Percentiles rank a stretch among this genome's conserved stretches.
These are phyloP conservation scores for Rana temporaria DNA, from an alignment of 2,113 vertebrate genomes.

Conservation along the genomic window DNA sequence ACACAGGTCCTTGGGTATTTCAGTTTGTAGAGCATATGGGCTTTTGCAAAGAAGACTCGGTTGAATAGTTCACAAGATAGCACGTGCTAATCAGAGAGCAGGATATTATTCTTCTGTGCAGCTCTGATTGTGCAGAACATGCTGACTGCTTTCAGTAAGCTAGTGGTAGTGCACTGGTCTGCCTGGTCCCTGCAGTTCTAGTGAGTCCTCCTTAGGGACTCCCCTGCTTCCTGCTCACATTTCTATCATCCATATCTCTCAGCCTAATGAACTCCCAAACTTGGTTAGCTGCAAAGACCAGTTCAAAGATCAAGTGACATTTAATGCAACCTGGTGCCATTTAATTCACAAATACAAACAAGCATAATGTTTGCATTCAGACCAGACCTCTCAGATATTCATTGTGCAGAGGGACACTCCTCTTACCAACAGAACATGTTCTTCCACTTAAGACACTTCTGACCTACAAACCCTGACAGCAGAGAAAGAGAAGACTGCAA, in stretches of 20 bases:
- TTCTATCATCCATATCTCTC: slow-evolving; percentile 13
- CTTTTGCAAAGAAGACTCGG: not conserved
- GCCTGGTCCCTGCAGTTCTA: slow-evolving; percentile 15
- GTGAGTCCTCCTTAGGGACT: slow-evolving; percentile 34
- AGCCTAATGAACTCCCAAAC: slow-evolving; percentile 43
- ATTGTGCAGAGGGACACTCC: not conserved
- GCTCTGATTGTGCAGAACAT: not conserved
- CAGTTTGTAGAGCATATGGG: not conserved
- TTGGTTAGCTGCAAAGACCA: slow-evolving; percentile 22
- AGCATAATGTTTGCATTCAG: not conserved
- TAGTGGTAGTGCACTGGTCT: not conserved
- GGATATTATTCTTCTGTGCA: not conserved
- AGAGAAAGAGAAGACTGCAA: not conserved
- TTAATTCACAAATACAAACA: slow-evolving; percentile 50
- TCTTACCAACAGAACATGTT: not conserved
- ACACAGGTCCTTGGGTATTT: not conserved
- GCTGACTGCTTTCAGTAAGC: not conserved
- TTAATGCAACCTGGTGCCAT: slow-evolving; percentile 22
- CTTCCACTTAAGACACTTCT: not conserved
- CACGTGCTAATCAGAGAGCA: not conserved
- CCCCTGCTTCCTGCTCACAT: slow-evolving; percentile 13
- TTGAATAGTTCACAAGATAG: not conserved
- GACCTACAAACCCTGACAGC: not conserved
- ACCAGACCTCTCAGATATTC: not conserved
- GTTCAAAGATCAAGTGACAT: slow-evolving; percentile 52